Base-by-base conservation (phyloP, 2,888 invertebrate species). In the Eucera pruinosa region DNA sequence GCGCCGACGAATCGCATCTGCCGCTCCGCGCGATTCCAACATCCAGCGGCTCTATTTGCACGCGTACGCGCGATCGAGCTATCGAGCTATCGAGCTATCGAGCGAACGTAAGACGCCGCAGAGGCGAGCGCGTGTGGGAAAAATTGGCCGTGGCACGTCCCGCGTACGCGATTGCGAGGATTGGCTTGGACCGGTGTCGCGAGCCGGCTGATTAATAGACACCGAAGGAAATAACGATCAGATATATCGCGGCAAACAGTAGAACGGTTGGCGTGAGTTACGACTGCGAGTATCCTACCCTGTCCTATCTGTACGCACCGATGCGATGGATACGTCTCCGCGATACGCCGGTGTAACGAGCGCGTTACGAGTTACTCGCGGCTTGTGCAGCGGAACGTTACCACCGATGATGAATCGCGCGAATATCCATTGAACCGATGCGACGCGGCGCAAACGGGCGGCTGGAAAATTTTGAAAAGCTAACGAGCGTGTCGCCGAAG, bases 211-310 rank as follows among this genome's bases (percentile, higher is more conserved):
- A 74, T 71, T 74, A 71, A 74, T 74, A 50, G 74, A 58, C 50
- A 58, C 45, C 20, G 62, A 27, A 39, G 74, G 70, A 74, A 74
- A 64, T 64, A 71, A 74, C 74, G 30, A 74, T 74, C 64, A 39
- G 70, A 74, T 74, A 74, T 64, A 64, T 64, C 43, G 57, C 36
- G 43, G 57, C 33, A 47, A 64, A 70, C 73, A 25, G 33, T 33
- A 57, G 43, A 73, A 62, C 18, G 36, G 68, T 1, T 47, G 18
- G n/a, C 23, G 50, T 52, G 70, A 74, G 70, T 74, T 70, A 64
- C 45, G 54, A 23, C 27, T 30, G 30, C 55, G 15, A 57, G 57
- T 30, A 64, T 50, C 62, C n/a, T n/a, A n/a, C n/a, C n/a, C n/a
- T n/a, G n/a, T n/a, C n/a, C n/a, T n/a, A n/a, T n/a, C n/a, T n/a